Conservation (phyloP, 2,113 vertebrate genomes). For the Corythornis vintsioides region DNA sequence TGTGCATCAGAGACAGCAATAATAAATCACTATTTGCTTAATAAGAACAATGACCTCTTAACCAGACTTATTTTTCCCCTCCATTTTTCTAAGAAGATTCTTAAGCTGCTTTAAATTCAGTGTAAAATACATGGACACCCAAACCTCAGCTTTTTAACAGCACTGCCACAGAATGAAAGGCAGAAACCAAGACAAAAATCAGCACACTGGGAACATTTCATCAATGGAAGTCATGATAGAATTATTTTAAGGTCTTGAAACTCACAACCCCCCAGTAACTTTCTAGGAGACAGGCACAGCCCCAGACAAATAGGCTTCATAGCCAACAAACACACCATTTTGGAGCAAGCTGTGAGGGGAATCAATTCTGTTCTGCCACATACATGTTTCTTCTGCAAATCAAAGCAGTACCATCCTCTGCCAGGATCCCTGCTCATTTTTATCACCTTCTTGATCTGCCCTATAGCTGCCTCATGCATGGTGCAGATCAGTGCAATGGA, state of each 20-base stretch:
- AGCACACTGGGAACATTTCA: neutral
- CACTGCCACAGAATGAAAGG: neutral
- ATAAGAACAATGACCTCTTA: neutral
- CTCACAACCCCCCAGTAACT: neutral
- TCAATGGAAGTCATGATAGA: neutral
- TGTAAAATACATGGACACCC: neutral
- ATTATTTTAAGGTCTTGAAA: neutral
- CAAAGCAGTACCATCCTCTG: neutral
- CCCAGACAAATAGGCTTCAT: neutral
- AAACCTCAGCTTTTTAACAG: neutral
- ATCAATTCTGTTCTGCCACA: neutral
- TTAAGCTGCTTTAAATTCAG: neutral
- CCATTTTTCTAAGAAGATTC: neutral
- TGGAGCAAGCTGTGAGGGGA: neutral
- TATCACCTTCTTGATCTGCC: neutral
- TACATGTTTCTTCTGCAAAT: neutral
- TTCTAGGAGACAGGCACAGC: neutral
- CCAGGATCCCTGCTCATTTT: neutral
- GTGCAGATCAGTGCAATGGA: neutral
- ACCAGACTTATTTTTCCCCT: neutral
- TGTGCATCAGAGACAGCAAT: neutral
- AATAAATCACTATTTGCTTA: neutral
- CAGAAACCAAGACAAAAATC: neutral
- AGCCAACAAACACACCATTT: neutral
- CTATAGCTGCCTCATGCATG: neutral